Percentiles rank a stretch among this genome's conserved stretches.
phyloP scores from a whole-genome alignment of 2,888 invertebrate genomes.

The Carterocephalus palaemon region DNA sequence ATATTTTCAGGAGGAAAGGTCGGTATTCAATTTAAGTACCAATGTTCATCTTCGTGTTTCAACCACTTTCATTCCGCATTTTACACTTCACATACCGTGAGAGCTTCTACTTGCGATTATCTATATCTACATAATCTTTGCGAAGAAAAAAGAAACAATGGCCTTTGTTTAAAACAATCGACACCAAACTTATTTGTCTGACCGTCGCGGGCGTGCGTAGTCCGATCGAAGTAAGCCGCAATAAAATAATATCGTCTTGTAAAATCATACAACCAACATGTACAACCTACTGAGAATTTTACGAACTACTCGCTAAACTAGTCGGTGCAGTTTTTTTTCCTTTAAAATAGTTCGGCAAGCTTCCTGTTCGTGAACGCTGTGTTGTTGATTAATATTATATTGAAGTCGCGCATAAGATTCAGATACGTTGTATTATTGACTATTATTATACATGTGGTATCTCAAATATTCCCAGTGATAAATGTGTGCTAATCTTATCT shows the following conservation, averaged over 20 bases:
- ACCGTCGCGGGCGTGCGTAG: conserved; percentile 52
- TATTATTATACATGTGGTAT: conserved; percentile 53
- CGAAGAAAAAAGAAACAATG: conserved; percentile 66
- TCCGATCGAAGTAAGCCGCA: conserved; percentile 28
- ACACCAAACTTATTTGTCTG: conserved; percentile 57
- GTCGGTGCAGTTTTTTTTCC: conserved; percentile 64
- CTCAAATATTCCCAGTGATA: conserved; percentile 50
- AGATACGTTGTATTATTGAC: conserved; percentile 29
- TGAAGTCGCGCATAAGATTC: conserved; percentile 8
- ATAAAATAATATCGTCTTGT: conserved; percentile 34
- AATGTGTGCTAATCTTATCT: conserved; percentile 39
- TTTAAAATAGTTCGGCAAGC: conserved; percentile 61
- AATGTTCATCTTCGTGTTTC: no score
- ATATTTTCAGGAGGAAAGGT: no score
- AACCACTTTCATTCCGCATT: conserved; percentile 15
- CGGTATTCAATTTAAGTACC: no score
- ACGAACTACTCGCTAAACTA: conserved; percentile 63
- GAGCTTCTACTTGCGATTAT: conserved; percentile 45
- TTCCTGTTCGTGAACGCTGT: conserved; percentile 51
- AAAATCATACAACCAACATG: no score
- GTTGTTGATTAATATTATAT: conserved; percentile 39
- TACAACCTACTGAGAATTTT: conserved; percentile 47
- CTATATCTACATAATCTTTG: conserved; percentile 41
- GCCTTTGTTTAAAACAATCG: conserved; percentile 67
- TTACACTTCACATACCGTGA: conserved; percentile 33